Percentiles rank a stretch among this genome's conserved stretches.
phyloP scores from a whole-genome alignment of 2,113 vertebrate genomes.

The Bubalus kerabau region DNA sequence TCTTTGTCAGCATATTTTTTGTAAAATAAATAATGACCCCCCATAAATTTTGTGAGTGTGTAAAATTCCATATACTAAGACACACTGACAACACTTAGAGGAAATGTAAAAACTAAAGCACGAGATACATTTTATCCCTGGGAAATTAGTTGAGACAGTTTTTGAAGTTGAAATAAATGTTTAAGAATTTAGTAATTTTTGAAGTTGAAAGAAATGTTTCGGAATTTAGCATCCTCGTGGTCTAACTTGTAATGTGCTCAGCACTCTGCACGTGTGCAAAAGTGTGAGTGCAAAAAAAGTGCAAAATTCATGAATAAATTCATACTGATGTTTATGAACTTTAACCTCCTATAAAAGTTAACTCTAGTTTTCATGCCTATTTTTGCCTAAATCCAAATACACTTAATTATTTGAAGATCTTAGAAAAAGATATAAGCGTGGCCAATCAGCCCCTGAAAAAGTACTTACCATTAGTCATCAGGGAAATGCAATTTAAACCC shows the following conservation, averaged over 20 bases:
- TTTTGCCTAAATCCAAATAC: constrained; percentile 29
- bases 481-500: neutral
- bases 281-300: neutral
- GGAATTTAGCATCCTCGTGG: neutral
- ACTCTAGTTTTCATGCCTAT: neutral
- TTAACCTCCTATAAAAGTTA: neutral
- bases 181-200: neutral
- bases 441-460: neutral
- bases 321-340: neutral
- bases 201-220: neutral
- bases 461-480: neutral
- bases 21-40: neutral
- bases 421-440: neutral
- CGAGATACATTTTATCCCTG: neutral
- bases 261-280: neutral
- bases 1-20: neutral
- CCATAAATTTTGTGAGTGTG: neutral
- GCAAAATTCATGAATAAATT: neutral
- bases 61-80: neutral
- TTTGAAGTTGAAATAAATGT: neutral
- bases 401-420: neutral
- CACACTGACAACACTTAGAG: neutral
- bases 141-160: neutral
- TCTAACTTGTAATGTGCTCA: neutral
- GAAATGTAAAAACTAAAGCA: neutral